A percentile compares a stretch with the other conserved stretches of the same genome.
phyloP scores from a whole-genome alignment of 2,113 vertebrate genomes.

The Pitta sordida region DNA sequence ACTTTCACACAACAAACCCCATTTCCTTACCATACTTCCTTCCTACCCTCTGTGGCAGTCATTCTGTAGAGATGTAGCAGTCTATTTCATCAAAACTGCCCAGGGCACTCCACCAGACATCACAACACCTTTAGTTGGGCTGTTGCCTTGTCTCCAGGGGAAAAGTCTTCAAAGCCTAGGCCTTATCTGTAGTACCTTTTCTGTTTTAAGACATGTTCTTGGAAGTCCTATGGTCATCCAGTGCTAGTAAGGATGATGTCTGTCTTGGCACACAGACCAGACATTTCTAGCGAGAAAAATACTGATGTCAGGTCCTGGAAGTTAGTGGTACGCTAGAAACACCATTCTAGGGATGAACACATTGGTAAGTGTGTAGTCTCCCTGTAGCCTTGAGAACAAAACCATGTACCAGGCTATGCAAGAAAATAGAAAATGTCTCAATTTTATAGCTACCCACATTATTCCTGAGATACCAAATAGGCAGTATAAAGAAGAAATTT shows the following conservation, averaged over 20 bases:
- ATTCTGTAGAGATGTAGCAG: neutral
- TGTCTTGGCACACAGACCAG: neutral
- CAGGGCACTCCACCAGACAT: neutral
- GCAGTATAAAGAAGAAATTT: neutral
- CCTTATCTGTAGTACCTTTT: neutral
- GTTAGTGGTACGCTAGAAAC: neutral
- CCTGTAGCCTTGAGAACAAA: neutral
- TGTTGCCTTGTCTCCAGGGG: neutral
- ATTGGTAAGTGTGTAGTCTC: neutral
- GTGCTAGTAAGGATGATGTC: neutral
- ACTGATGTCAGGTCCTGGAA: neutral
- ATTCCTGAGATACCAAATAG: neutral
- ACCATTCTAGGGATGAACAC: neutral
- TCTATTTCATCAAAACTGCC: neutral
- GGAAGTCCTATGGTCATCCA: neutral
- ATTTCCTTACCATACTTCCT: neutral
- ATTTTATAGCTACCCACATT: neutral
- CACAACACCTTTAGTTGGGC: accelerated
- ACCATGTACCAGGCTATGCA: neutral
- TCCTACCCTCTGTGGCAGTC: neutral
- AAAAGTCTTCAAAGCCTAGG: neutral
- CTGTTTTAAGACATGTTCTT: neutral
- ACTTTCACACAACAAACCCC: neutral
- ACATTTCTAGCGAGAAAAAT: neutral
- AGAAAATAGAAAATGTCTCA: neutral